A percentile compares a stretch with the other conserved stretches of the same genome.
Conservation (phyloP, 2,888 invertebrate species). For the Harpalus rubripes region DNA sequence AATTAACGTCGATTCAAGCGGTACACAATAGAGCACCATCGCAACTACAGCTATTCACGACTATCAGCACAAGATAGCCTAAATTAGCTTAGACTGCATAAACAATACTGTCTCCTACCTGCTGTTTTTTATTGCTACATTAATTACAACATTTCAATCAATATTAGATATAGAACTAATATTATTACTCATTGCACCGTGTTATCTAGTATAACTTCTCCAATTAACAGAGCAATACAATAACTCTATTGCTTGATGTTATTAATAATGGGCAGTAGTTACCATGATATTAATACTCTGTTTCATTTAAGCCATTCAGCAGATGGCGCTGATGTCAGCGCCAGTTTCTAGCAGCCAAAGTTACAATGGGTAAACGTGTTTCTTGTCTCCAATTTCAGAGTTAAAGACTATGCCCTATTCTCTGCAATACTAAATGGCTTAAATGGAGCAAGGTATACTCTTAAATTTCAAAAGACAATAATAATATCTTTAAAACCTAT, state of each 20-base stretch:
- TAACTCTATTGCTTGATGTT: background rate
- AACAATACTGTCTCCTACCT: background rate
- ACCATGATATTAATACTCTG: too few species aligned
- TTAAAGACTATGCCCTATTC: too few species aligned
- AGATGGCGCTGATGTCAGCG: too few species aligned
- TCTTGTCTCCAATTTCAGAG: too few species aligned
- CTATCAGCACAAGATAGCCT: background rate
- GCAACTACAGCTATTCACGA: background rate
- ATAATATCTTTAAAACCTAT: too few species aligned
- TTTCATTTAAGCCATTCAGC: too few species aligned
- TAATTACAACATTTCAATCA: constrained; percentile 3
- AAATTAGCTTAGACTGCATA: background rate
- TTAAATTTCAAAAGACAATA: too few species aligned
- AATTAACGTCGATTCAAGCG: constrained; percentile 49
- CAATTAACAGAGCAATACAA: background rate
- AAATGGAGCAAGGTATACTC: too few species aligned
- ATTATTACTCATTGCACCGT: background rate
- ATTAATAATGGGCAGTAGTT: background rate
- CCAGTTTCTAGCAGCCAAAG: too few species aligned
- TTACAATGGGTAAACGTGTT: too few species aligned
- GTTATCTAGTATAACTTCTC: background rate
- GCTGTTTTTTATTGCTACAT: background rate
- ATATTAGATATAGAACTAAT: background rate
- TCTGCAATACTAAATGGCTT: too few species aligned
- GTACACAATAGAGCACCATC: constrained; percentile 53